Evolutionary conservation across 2,888 invertebrate genomes (phyloP), one percentile per base, ranked within the genome.

Genomic region (Scaptomyza polygonia): DNA sequence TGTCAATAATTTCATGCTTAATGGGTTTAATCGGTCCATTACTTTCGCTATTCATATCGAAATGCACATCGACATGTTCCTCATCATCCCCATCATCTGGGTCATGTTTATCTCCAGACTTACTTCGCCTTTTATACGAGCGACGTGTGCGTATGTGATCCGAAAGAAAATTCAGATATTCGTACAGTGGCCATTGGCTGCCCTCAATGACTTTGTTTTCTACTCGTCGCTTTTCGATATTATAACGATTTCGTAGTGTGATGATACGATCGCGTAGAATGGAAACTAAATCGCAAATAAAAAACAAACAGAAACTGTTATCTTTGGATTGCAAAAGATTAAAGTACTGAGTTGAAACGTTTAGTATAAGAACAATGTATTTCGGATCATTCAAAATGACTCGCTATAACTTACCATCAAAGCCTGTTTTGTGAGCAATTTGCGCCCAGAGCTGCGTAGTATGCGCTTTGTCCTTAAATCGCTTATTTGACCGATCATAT

Each of bases 231-330:
- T 92, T 92, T 65, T 92, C 92, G 30, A 92, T 88, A 75, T 92
- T 92, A 42, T 92, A 92, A 9, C 92, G 92, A 85, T 92, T 92
- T 30, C 92, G 84, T n/a, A 92, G 69, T 47, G 92, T 92, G 8
- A 91, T 84, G 90, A 92, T 92, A 2, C 92, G 92, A 74, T 92
- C 92, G 62, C 91, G 91, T 12, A 92, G 74, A 29, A 91, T 83
- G 12, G 89, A 88, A 44, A 90, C 92, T 92, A 16, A 9, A 30
- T 36, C 7, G 8, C 9, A 25, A 32, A 43, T 21, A 2, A 21
- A 21, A 21, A 21, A 7, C n/a, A 21, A 48, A 9, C 3, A 9
- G 4, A 11, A 14, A 34, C 12, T 5, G 4, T 34, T 48, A 48
- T 48, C 32, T 1, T 32, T 48, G 32, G 5, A 18, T n/a, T 21